These are phyloP conservation scores for Sinosuthora webbiana DNA, from an alignment of 2,113 vertebrate species.

Conservation along the genomic window DNA sequence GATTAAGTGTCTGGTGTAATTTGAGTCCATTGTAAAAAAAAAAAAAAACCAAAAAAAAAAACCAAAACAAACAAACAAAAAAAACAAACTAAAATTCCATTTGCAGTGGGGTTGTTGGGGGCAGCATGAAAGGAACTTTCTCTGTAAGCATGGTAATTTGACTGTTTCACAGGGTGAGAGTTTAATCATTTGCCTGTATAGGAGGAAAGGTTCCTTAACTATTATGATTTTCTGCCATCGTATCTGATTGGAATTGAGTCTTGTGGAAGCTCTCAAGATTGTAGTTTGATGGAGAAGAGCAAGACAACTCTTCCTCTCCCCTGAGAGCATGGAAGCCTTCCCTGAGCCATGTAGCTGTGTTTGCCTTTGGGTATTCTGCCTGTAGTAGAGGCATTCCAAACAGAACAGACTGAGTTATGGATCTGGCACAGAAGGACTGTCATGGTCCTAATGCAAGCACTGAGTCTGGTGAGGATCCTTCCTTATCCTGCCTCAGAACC, in stretches of 20 bases:
- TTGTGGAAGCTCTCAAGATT: background rate
- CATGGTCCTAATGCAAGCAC: background rate
- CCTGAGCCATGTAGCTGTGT: background rate
- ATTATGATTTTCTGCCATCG: background rate
- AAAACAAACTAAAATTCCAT: background rate
- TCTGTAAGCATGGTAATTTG: background rate
- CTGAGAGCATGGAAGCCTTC: background rate
- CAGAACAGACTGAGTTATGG: background rate
- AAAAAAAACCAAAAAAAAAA: background rate
- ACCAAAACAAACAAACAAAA: too few relatives aligned
- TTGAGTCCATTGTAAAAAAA: background rate
- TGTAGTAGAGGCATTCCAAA: background rate
- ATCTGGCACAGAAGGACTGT: background rate
- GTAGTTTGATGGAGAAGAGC: background rate
- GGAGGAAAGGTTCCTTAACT: background rate
- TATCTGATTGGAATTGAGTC: background rate
- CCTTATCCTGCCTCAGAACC: background rate
- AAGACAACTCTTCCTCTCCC: background rate
- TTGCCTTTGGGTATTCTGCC: background rate
- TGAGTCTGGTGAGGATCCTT: background rate
- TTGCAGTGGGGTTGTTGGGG: background rate
- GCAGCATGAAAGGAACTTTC: background rate
- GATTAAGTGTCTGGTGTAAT: background rate
- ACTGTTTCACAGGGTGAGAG: background rate
- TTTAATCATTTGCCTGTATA: background rate